Base-by-base conservation (phyloP, 2,113 vertebrate genomes). In the Microcebus jonahi region DNA sequence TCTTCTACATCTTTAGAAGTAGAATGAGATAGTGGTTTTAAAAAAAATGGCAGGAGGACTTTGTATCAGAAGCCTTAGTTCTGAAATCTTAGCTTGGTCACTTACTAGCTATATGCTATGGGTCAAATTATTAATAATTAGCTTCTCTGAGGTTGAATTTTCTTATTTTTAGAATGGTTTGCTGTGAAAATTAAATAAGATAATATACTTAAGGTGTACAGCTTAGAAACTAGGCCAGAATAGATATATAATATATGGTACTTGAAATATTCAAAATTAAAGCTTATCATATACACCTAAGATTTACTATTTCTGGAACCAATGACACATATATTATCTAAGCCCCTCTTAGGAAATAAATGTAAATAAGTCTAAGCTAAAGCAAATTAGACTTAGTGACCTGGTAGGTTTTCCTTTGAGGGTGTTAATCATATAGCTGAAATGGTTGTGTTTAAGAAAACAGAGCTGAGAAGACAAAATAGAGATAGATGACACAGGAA, bases 361-460 rank as follows among this genome's bases (percentile, higher is more conserved):
- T 48, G 63, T 90, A 95, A 94, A n/a, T 85, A 91, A 91, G 15
- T 84, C 39, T 90, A 77, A 95, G n/a, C 34, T 81, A 75, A 92
- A 85, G 61, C 53, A 95, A 95, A 86, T 15, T 42, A 13, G 31
- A 63, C 13, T 87, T 91, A 21, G 27, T 94, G 90, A 55, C n/a
- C 67, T 61, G 55, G 63, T 75, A 79, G 76, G 68, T 88, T 95
- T 89, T 94, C 31, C 85, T 95, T 75, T 91, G 67, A 83, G 29
- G 55, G 81, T 92, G 57, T 81, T 96, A 93, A 75, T 88, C 90
- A 93, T 90, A 95, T 59, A 87, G 42, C 9, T 63, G 31, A 96
- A 95, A 77, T 36, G 25, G 61, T n/a, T 84, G 25, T 84, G 59
- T 88, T 91, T 81, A 85, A 94, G 67, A 73, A 96, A 88, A 92